A percentile compares a stretch with the other conserved stretches of the same genome.
Conservation (phyloP, 2,888 invertebrate species). For the Eristalinus aeneus region DNA sequence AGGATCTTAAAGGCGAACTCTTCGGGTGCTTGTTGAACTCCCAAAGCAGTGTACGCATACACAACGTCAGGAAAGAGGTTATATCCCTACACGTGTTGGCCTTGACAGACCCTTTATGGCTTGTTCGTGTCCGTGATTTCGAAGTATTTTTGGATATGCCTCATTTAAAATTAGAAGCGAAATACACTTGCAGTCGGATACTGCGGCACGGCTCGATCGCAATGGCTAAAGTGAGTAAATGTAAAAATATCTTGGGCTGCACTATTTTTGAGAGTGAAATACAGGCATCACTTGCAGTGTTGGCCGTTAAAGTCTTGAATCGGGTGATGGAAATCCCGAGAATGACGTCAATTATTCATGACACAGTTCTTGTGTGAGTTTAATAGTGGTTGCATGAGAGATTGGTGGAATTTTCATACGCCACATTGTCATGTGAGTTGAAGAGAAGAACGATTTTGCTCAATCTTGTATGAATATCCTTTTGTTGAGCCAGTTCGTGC, state of each 20-base stretch:
- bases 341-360: too few relatives aligned
- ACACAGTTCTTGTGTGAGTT: too few relatives aligned
- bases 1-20: slow-evolving; percentile 12
- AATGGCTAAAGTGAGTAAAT: not conserved
- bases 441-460: too few relatives aligned
- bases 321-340: not conserved
- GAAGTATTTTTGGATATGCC: not conserved
- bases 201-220: not conserved
- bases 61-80: not conserved
- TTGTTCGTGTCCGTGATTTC: not conserved
- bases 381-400: too few relatives aligned
- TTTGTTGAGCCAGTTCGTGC: too few relatives aligned
- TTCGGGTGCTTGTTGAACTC: not conserved
- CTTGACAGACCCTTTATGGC: not conserved
- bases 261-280: not conserved
- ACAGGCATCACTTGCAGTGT: not conserved
- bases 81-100: slow-evolving; percentile 26
- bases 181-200: not conserved
- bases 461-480: too few relatives aligned
- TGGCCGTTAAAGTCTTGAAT: not conserved
- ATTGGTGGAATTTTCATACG: too few relatives aligned
- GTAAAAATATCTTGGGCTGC: not conserved
- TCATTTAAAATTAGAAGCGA: not conserved
- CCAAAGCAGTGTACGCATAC: not conserved
- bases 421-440: too few relatives aligned